Conservation (phyloP, 2,888 invertebrate genomes). For the Agrotis puta region DNA sequence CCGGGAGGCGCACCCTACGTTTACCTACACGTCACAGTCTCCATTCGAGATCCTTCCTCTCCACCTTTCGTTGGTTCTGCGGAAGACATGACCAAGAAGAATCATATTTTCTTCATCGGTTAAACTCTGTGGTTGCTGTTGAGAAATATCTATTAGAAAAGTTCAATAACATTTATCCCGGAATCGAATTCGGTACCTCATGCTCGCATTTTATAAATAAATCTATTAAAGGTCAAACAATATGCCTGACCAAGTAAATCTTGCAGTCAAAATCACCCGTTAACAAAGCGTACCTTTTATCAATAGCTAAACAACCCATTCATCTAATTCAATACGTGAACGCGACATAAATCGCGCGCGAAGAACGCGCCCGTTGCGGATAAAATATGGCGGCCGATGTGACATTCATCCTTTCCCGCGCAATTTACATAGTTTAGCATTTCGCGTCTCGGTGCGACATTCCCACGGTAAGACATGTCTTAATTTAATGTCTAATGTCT, state of each 20-base stretch:
- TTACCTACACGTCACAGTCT: too few species aligned
- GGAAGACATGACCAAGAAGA: too few species aligned
- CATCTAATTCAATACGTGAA: conserved; percentile 73
- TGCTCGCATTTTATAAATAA: conserved; percentile 1
- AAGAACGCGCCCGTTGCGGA: conserved; percentile 64
- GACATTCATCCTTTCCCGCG: conserved; percentile 79
- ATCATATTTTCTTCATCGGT: too few species aligned
- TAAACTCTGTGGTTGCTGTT: too few species aligned
- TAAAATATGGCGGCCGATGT: conserved; percentile 73
- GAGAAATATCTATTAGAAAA: too few species aligned
- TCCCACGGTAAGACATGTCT: conserved; percentile 73
- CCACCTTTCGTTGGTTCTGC: too few species aligned
- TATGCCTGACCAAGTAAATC: conserved; percentile 46
- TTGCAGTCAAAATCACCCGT: conserved; percentile 45
- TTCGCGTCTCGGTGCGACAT: conserved; percentile 66
- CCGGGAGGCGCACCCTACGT: too few species aligned
- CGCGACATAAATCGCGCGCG: conserved; percentile 70
- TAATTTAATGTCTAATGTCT: conserved; percentile 62
- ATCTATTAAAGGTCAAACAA: conserved; percentile 39
- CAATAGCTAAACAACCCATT: conserved; percentile 68
- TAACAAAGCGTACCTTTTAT: conserved; percentile 55
- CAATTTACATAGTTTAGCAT: conserved; percentile 77
- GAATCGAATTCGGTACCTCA: too few species aligned
- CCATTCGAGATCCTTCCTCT: too few species aligned
- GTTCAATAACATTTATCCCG: too few species aligned